A percentile compares a stretch with the other conserved stretches of the same genome.
These are phyloP conservation scores for Drosophila subquinaria DNA, from an alignment of 2,888 invertebrate species.

Conservation along the genomic window DNA sequence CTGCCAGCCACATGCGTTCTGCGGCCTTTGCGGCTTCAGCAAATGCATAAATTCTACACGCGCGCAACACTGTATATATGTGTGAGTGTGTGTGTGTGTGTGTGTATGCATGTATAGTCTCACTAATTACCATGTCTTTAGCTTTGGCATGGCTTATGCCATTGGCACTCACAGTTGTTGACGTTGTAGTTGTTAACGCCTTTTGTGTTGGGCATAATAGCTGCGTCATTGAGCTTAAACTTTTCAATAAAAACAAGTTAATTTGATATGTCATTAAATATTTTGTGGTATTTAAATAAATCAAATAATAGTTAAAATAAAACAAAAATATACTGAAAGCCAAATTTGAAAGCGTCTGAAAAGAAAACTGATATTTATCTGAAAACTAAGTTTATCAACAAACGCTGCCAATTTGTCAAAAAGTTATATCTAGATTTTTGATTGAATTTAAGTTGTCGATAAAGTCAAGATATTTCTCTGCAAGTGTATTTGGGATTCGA, in stretches of 20 bases:
- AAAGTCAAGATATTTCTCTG: neutral
- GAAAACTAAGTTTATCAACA: neutral
- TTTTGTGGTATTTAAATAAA: neutral
- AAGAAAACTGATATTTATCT: neutral
- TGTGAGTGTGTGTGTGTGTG: slow-evolving; percentile 15
- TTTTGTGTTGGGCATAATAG: slow-evolving; percentile 25
- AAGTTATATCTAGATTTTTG: neutral
- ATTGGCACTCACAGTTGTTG: slow-evolving; percentile 66
- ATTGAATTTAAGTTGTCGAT: too few species aligned
- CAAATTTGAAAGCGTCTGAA: too few species aligned
- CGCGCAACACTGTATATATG: slow-evolving; percentile 3
- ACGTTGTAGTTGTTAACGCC: slow-evolving; percentile 47
- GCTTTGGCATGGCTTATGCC: slow-evolving; percentile 77
- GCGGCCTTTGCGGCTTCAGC: slow-evolving; percentile 57
- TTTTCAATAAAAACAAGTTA: neutral
- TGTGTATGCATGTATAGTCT: slow-evolving; percentile 42
- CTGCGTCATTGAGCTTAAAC: slow-evolving; percentile 12
- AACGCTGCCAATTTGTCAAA: neutral
- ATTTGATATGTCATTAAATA: neutral
- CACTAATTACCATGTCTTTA: slow-evolving; percentile 81
- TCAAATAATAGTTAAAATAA: neutral
- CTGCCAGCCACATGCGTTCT: slow-evolving; percentile 55
- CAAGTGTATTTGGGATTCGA: slow-evolving; percentile 35
- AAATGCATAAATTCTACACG: slow-evolving; percentile 75
- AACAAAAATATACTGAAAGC: too few species aligned